Percentiles rank a stretch among this genome's conserved stretches.
These are phyloP conservation scores for Diceros bicornis DNA, from an alignment of 2,797 vertebrate species.

Conservation along the genomic window DNA sequence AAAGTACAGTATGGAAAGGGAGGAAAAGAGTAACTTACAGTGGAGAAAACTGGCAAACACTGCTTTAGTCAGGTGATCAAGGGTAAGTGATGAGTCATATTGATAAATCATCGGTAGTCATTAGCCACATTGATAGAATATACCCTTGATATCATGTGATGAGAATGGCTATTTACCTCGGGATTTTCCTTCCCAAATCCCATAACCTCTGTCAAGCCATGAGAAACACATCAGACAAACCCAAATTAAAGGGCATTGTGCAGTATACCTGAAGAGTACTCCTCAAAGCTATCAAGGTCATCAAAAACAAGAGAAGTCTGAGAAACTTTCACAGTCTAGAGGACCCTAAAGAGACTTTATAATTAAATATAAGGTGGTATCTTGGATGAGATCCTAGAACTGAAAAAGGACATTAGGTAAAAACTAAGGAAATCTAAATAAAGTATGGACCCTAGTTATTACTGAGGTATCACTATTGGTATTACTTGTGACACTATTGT, in stretches of 20 bases:
- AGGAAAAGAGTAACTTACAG: background rate
- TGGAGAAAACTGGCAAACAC: background rate
- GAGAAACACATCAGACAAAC: background rate
- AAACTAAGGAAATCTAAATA: background rate
- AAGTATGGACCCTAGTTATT: background rate
- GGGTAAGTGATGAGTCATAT: background rate
- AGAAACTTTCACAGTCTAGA: background rate
- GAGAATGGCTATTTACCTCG: background rate
- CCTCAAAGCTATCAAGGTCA: background rate
- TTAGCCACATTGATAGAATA: background rate
- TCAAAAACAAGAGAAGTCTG: background rate
- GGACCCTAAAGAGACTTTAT: background rate
- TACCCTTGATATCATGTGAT: background rate
- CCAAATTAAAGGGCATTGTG: background rate
- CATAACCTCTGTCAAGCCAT: background rate
- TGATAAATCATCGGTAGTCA: background rate
- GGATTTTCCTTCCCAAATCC: background rate
- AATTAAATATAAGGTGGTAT: background rate
- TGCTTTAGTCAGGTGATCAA: background rate
- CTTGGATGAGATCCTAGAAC: background rate
- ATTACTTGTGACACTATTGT: background rate
- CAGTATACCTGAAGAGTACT: background rate
- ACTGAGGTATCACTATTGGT: background rate
- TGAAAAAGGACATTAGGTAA: background rate
- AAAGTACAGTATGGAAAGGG: background rate